phyloP scores from a whole-genome alignment of 2,797 vertebrate species.

The Sebastes oblongus region DNA sequence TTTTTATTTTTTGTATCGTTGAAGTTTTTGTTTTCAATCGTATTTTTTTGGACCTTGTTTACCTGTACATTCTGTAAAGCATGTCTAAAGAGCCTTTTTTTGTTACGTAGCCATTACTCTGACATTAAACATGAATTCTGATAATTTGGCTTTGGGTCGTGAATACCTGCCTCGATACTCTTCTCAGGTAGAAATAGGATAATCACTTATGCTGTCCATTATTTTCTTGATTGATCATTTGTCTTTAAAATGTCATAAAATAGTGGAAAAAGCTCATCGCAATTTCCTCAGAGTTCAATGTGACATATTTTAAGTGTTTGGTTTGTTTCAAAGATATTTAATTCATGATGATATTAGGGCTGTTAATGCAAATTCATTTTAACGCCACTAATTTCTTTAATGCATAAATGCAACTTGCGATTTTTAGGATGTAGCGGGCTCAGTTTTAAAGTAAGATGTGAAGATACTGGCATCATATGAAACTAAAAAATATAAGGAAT shows the following conservation, averaged over 20 bases:
- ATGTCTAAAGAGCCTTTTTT: conserved; percentile 81
- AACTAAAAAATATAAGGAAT: too few species aligned
- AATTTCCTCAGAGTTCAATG: background rate
- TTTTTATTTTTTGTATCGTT: conserved; percentile 63
- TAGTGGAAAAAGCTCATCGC: too few species aligned
- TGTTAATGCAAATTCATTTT: too few species aligned
- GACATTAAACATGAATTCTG: conserved; percentile 80
- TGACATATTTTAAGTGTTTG: background rate
- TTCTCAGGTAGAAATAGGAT: background rate
- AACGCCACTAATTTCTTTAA: too few species aligned
- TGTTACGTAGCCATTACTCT: conserved; percentile 80
- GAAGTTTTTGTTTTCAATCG: conserved; percentile 33
- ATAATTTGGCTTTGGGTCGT: conserved; percentile 13
- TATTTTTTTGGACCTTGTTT: conserved; percentile 70
- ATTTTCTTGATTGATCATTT: background rate
- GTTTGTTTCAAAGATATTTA: background rate
- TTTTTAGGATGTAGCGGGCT: too few species aligned
- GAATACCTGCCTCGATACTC: background rate
- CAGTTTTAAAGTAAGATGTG: too few species aligned
- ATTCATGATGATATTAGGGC: background rate
- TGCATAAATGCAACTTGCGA: too few species aligned
- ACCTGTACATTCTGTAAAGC: conserved; percentile 86
- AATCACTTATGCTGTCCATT: accelerated
- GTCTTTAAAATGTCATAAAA: background rate
- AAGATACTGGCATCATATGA: too few species aligned